Evolutionary conservation across 2,888 invertebrate genomes (phyloP).

Genomic region (Melangyna quadrimaculata): DNA sequence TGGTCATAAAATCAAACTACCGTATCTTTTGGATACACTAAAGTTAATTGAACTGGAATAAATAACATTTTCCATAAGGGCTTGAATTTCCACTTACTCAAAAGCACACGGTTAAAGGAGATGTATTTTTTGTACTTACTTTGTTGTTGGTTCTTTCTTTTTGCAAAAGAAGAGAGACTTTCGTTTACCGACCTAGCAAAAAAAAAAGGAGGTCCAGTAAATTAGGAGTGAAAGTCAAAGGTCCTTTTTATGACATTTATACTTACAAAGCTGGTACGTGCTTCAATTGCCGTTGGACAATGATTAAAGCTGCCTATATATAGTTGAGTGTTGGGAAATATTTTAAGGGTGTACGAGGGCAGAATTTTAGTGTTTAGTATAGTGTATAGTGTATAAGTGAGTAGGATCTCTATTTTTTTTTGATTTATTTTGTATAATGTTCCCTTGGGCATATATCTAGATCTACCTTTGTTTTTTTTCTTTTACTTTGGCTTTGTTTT

Average conservation of each 20-base stretch:
- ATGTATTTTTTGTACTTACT: neutral
- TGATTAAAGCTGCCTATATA: conserved; percentile 37
- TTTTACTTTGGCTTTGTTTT: neutral
- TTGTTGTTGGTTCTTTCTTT: neutral
- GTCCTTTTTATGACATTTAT: conserved; percentile 22
- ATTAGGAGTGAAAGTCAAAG: conserved; percentile 37
- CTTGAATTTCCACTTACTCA: conserved; percentile 29
- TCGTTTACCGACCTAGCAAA: neutral
- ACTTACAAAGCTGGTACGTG: conserved; percentile 37
- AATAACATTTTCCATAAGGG: conserved; percentile 55
- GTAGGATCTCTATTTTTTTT: neutral
- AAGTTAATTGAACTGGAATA: conserved; percentile 70
- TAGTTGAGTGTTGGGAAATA: conserved; percentile 13
- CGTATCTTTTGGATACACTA: conserved; percentile 56
- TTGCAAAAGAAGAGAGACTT: neutral
- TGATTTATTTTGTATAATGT: conserved; percentile 17
- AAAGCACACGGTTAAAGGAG: conserved; percentile 30
- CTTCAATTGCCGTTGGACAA: conserved; percentile 29
- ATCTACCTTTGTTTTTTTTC: neutral
- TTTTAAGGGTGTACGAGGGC: conserved; percentile 4
- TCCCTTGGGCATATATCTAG: neutral
- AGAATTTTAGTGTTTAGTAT: conserved; percentile 14
- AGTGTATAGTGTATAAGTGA: neutral
- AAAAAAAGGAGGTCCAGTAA: conserved; percentile 10
- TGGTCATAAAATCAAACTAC: conserved; percentile 58